Evolutionary conservation across 2,888 invertebrate genomes (phyloP).

Genomic region (Drosophila phalerata): DNA sequence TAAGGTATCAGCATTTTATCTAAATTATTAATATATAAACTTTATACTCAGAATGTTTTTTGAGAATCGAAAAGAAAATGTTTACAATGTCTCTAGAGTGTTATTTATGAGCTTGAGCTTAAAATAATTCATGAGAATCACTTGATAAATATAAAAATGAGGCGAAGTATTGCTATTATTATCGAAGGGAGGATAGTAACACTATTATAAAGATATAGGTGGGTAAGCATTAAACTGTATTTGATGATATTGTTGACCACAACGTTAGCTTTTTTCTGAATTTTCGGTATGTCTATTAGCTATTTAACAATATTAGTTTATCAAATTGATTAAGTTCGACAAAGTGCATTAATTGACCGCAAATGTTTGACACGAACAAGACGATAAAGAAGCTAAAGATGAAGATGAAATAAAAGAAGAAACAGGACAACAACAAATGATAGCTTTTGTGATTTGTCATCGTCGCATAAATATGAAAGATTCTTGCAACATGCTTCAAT

Average conservation of each 20-base stretch:
- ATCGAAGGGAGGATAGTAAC: too few species aligned
- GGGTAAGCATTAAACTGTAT: neutral
- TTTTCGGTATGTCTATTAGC: neutral
- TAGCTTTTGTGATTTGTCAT: constrained; percentile 25
- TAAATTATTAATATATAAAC: neutral
- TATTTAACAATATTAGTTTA: neutral
- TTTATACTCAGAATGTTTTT: neutral
- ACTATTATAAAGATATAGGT: too few species aligned
- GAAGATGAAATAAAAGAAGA: neutral
- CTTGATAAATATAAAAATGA: too few species aligned
- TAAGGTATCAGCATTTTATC: too few species aligned
- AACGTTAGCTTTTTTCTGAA: neutral
- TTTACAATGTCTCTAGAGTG: too few species aligned
- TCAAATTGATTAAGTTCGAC: too few species aligned
- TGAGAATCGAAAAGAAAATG: neutral
- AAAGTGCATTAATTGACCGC: constrained; percentile 36
- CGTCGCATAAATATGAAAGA: constrained; percentile 31
- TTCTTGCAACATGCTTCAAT: constrained; percentile 4
- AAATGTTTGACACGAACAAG: constrained; percentile 13
- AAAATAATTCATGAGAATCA: too few species aligned
- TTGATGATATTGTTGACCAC: too few species aligned
- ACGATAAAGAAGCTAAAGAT: neutral
- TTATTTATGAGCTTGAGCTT: neutral
- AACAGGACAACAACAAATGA: neutral
- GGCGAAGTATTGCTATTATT: too few species aligned